Percentiles rank a stretch among this genome's conserved stretches.
These are phyloP conservation scores for Drosophila lacteicornis DNA, from an alignment of 1,140 invertebrate genomes.

Conservation along the genomic window DNA sequence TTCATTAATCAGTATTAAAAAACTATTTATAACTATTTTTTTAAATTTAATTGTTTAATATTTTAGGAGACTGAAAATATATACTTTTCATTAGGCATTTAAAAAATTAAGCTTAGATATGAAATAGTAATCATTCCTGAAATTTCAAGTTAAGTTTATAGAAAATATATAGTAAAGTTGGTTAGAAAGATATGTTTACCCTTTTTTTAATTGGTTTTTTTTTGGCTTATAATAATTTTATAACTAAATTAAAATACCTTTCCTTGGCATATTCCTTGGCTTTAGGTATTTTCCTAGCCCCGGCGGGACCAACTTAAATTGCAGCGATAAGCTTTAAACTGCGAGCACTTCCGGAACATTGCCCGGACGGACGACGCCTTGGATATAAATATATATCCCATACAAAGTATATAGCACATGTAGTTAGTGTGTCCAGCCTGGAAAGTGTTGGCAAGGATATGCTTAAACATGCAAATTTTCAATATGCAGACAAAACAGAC, in stretches of 20 bases:
- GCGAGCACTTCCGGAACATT: conserved; percentile 70
- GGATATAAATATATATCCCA: conserved; percentile 15
- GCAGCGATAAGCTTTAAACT: conserved; percentile 83
- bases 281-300: conserved; percentile 18
- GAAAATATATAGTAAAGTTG: no score
- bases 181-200: no score
- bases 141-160: no score
- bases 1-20: neutral
- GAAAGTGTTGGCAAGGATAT: conserved; percentile 83
- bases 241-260: neutral
- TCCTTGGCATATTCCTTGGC: neutral
- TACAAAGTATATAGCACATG: conserved; percentile 44
- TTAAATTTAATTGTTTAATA: neutral
- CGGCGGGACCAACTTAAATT: conserved; percentile 65
- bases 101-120: neutral
- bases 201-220: no score
- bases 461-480: conserved; percentile 84
- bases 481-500: conserved; percentile 80
- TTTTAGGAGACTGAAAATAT: neutral
- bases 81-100: neutral
- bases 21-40: neutral
- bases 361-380: conserved; percentile 28
- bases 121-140: no score
- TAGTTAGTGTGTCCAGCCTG: conserved; percentile 55
- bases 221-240: no score